Conservation (phyloP, 2,888 invertebrate species). For the Thymelicus lineola region DNA sequence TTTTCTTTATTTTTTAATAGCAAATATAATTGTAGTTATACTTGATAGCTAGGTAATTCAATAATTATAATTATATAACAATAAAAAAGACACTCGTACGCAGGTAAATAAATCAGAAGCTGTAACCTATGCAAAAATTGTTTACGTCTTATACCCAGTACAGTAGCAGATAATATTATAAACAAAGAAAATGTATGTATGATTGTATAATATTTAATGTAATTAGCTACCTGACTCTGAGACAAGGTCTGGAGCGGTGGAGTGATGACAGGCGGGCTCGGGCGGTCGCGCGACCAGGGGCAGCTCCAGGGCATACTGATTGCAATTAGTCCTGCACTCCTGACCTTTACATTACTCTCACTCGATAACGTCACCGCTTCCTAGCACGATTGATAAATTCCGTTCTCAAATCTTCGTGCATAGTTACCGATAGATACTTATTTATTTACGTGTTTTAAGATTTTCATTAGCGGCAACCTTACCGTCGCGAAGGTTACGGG, state of each 20-base stretch:
- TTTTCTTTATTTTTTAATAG: no score
- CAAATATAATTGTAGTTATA: no score
- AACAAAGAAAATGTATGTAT: no score
- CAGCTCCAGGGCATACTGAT: slow-evolving; percentile 75
- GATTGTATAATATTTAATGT: no score
- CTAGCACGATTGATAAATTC: slow-evolving; percentile 20
- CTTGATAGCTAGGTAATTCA: no score
- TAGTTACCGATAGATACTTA: not conserved
- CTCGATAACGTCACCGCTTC: slow-evolving; percentile 21
- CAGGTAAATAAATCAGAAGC: no score
- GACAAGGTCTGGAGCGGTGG: slow-evolving; percentile 64
- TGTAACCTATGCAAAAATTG: no score
- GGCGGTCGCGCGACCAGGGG: slow-evolving; percentile 76
- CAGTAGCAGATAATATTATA: no score
- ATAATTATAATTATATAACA: no score
- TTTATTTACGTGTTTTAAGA: not conserved
- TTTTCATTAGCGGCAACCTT: slow-evolving; percentile 33
- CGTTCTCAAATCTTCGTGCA: slow-evolving; percentile 1
- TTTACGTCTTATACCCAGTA: no score
- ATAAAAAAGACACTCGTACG: no score
- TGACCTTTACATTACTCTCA: slow-evolving; percentile 46
- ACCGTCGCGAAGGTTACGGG: slow-evolving; percentile 31
- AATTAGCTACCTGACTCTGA: slow-evolving; percentile 62
- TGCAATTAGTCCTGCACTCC: slow-evolving; percentile 49
- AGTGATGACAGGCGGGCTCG: slow-evolving; percentile 65